Base-by-base conservation (phyloP, 1,140 invertebrate species). In the Zeugodacus cucurbitae region DNA sequence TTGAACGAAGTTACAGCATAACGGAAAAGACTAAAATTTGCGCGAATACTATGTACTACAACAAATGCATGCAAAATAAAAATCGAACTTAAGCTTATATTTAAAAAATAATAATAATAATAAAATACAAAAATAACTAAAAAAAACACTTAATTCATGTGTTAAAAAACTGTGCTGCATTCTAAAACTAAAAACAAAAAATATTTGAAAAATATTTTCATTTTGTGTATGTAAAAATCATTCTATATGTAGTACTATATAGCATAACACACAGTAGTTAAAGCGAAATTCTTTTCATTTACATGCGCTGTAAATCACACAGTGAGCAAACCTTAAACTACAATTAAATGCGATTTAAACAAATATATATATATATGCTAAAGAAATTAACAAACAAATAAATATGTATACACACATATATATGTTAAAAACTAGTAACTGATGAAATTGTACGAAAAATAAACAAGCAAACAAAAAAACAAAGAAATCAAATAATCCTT, bases 401-500 rank as follows among this genome's bases (percentile, higher is more conserved):
- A 62, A n/a, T 11, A 62, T 26, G 20, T 32, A 67, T 17, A 67
- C 22, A 62, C 26, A 62, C 59, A 29, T 54, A 54, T n/a, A 26
- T 37, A 74, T 37, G 20, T 74, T 74, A 22, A 44, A 41, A 44
- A 41, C 70, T 74, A 74, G 41, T 22, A 74, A 14, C 17, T 41
- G 29, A 10, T 54, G 20, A 20, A 54, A n/a, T n/a, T n/a, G n/a
- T n/a, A n/a, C n/a, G n/a, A n/a, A n/a, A n/a, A n/a, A n/a, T n/a
- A 64, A 29, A 1, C 22, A 70, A 70, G 8, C 14, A 14, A 70
- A 70, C 14, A n/a, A 34, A 82, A 82, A 54, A 29, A 34, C n/a
- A 82, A 82, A 48, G n/a, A 48, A 82, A 82, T 82, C 41, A 82
- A 48, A 54, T 82, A 82, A 44, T 82, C 74, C 11, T 82, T 82